Base-by-base conservation (phyloP, 2,888 invertebrate genomes). In the Brassicogethes aeneus region DNA sequence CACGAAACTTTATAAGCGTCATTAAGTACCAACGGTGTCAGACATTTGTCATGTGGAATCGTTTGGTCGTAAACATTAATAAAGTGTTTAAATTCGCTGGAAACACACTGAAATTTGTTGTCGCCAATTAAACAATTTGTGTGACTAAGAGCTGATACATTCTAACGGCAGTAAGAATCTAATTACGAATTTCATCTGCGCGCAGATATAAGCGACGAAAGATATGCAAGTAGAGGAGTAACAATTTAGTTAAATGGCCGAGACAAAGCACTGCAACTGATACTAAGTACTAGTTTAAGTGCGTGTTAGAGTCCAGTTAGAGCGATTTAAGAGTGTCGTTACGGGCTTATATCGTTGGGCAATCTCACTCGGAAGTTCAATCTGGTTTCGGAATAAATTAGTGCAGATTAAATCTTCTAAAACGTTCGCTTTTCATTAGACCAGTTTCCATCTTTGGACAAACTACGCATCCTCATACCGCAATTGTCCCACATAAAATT, bases 321-420 rank as follows among this genome's bases (percentile, higher is more conserved):
- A 56, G 53, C 58, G 59, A 64, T 62, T 62, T 64, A 64, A 59
- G 56, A 56, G 54, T 57, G 55, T 64, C 61, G 62, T 63, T 63
- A 64, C n/a, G 56, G 54, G 49, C 45, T 48, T 55, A 51, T 61
- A 61, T 61, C 59, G 54, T 49, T 54, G 52, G 50, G 54, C 52
- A 52, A 59, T 61, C 61, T 60, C 52, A 56, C 54, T 62, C 60
- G 62, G 62, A 62, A 62, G 61, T 62, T 46, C 51, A 56, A 57
- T 57, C 57, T 60, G 55, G 56, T 57, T 60, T 57, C 44, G 50
- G 60, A 59, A 61, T 59, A 59, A 60, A 61, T 61, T 60, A 61
- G 58, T 56, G 52, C 52, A 54, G 55, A 60, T 59, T 58, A 55
- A 56, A 60, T 57, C 55, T 55, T 50, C 50, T 45, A 48, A 46